Evolutionary conservation across 2,113 vertebrate genomes (phyloP), one percentile per base, ranked within the genome.

Genomic region (Psilopogon haemacephalus): DNA sequence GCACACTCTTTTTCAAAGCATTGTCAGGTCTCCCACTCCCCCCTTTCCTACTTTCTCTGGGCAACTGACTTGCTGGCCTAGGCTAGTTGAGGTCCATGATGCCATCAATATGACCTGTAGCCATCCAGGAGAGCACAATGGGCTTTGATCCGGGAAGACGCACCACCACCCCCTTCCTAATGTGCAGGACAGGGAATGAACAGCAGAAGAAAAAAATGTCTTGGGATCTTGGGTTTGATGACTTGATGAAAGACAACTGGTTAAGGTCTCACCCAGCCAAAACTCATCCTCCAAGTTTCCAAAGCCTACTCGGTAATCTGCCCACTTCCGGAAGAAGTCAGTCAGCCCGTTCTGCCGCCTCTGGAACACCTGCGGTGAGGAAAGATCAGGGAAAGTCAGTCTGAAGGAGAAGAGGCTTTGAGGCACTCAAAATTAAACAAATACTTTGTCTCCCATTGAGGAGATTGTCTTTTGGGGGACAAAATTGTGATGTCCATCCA

Each of bases 251-350:
- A 87, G 76, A 82, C 46, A 63, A 55, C 11, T 3, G 8, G 50
- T 55, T 46, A n/a, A 89, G 28, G 60, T 62, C 89, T 98, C 97
- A 99, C 99, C 99, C 27, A 99, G 98, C 99, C 99, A 99, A 95
- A 99, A 99, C 93, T 99, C 99, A 59, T 99, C 99, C 91, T 99
- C 99, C 89, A 99, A 84, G 96, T 99, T 99, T 72, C 99, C 99
- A 20, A 99, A 99, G 48, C 99, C 99, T 21, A 97, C 86, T 2
- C 98, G 97, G 79, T 99, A 99, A 95, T 99, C 99, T 70, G 97
- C 97, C 99, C 99, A 99, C 94, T 99, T 99, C 81, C 99, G 98
- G 95, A 98, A 99, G 93, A 99, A 99, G 95, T 99, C 99, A 0
- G 99, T 99, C 90, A 99, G 97, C 62, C 99, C 99, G 0, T 99